phyloP scores from a whole-genome alignment of 2,113 vertebrate genomes.

The Asarcornis scutulata region DNA sequence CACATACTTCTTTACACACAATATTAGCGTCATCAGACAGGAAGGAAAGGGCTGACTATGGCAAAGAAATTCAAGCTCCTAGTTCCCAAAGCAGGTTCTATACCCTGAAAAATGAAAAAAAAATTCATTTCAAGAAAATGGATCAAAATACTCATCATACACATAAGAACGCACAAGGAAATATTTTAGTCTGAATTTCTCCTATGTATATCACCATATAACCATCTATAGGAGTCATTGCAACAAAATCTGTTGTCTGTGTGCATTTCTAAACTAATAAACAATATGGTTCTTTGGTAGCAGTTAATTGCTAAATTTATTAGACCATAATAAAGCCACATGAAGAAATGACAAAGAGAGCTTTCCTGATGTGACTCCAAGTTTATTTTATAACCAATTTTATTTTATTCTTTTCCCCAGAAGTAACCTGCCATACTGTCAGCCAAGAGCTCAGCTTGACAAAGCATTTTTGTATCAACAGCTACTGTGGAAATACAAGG shows the following conservation, averaged over 20 bases:
- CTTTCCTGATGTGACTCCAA: background rate
- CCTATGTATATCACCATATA: background rate
- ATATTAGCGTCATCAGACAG: background rate
- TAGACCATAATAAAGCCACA: background rate
- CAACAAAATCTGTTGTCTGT: background rate
- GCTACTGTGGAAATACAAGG: background rate
- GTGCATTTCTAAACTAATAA: background rate
- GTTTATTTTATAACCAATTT: background rate
- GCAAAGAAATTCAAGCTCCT: background rate
- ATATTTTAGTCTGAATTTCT: background rate
- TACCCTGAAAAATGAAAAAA: background rate
- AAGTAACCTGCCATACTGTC: background rate
- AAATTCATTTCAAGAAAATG: background rate
- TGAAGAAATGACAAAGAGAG: fast-evolving
- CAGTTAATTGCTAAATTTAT: background rate
- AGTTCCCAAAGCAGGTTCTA: background rate
- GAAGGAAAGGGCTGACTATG: background rate
- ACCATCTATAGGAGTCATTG: background rate
- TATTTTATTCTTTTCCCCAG: background rate
- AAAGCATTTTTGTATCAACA: background rate
- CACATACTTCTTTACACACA: fast-evolving
- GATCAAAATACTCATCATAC: background rate
- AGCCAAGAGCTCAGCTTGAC: background rate
- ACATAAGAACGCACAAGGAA: background rate
- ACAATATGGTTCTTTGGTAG: too few species aligned